Percentiles rank a stretch among this genome's conserved stretches.
These are phyloP conservation scores for Panthera leo DNA, from an alignment of 2,113 vertebrate genomes.

Conservation along the genomic window DNA sequence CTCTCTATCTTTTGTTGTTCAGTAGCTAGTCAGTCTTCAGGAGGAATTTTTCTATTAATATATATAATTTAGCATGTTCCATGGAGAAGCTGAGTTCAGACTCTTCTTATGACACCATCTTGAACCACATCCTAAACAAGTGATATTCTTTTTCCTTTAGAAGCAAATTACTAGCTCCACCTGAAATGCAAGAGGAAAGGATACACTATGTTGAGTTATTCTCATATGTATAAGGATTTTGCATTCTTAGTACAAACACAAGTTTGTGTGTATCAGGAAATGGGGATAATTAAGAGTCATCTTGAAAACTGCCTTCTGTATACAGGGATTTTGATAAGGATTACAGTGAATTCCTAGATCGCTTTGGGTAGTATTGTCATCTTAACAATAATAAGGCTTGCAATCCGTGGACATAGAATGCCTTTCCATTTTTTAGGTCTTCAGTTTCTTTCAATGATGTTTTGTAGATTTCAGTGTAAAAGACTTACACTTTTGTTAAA, in stretches of 20 bases:
- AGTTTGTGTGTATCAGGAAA: neutral
- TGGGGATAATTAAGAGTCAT: neutral
- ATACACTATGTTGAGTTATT: too few species aligned
- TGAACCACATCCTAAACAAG: too few species aligned
- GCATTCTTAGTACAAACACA: neutral
- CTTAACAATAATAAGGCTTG: neutral
- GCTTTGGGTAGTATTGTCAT: neutral
- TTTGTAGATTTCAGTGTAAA: neutral
- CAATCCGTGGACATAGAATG: neutral
- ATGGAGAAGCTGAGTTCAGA: too few species aligned
- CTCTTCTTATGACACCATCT: too few species aligned
- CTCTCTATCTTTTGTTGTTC: too few species aligned
- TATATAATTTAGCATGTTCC: too few species aligned
- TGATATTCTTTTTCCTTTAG: neutral
- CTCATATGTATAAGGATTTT: neutral
- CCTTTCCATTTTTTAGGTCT: neutral
- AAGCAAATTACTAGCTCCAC: neutral
- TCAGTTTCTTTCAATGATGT: too few species aligned
- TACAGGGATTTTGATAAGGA: neutral
- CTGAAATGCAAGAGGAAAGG: neutral
- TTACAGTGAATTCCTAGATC: neutral
- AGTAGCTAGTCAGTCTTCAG: too few species aligned
- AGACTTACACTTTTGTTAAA: neutral
- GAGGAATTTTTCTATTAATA: too few species aligned
- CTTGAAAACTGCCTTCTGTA: neutral